Evolutionary conservation across 2,888 invertebrate species (phyloP).

Genomic region (Agriopis marginaria): DNA sequence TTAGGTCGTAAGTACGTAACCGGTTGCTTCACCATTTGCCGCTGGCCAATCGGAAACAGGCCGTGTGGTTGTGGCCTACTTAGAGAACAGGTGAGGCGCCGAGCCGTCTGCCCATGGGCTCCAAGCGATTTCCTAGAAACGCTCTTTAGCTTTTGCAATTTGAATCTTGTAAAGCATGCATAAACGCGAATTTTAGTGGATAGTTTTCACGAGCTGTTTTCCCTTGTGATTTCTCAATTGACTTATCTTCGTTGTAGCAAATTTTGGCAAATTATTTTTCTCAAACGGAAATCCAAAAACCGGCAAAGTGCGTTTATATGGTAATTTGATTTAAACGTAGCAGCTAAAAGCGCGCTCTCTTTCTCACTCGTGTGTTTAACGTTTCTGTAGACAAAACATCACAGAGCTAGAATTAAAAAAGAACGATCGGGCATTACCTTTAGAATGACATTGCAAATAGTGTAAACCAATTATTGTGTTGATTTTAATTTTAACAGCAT

Average conservation of each 20-base stretch:
- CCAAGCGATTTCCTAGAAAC: conserved; percentile 24
- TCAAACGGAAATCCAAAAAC: too few relatives aligned
- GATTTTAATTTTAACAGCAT: too few relatives aligned
- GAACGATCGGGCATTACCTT: too few relatives aligned
- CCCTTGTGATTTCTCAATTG: conserved; percentile 1
- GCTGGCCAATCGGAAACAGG: conserved; percentile 49
- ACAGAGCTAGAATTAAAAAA: too few relatives aligned
- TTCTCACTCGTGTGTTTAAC: too few relatives aligned
- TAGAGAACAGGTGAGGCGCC: conserved; percentile 69
- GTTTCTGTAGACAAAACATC: too few relatives aligned
- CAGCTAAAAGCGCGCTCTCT: too few relatives aligned
- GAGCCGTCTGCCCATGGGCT: conserved; percentile 61
- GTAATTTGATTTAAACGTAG: too few relatives aligned
- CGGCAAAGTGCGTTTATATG: too few relatives aligned
- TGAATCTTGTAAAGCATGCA: background rate
- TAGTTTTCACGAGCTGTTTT: conserved; percentile 1
- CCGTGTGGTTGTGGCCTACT: conserved; percentile 49
- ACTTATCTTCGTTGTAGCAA: background rate
- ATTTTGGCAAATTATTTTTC: too few relatives aligned
- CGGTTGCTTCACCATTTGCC: conserved; percentile 37
- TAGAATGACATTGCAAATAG: too few relatives aligned
- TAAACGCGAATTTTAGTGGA: background rate
- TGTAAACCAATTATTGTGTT: too few relatives aligned
- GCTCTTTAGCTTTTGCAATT: conserved; percentile 6
- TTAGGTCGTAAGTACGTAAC: conserved; percentile 42